Percentiles rank a stretch among this genome's conserved stretches.
Conservation (phyloP, 2,113 vertebrate genomes). For the Percina caprodes region DNA sequence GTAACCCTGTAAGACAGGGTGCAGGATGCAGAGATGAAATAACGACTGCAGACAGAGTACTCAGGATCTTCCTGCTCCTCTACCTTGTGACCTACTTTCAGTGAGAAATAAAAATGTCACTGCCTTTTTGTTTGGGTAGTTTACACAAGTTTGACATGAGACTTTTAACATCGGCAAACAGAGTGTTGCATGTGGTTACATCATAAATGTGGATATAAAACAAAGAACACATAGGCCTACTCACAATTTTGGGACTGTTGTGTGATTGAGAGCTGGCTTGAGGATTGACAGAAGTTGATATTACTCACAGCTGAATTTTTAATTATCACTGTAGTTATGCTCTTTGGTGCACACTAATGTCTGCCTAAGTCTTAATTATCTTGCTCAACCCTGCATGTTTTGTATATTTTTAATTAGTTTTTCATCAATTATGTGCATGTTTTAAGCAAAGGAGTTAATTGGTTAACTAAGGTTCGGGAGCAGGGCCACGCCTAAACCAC, state of each 20-base stretch:
- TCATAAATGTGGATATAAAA: constrained; percentile 18
- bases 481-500: too few relatives aligned
- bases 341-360: neutral
- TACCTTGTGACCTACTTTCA: constrained; percentile 56
- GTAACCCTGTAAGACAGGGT: constrained; percentile 67
- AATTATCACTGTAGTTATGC: neutral
- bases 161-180: neutral
- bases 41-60: constrained; percentile 26
- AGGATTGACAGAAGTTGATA: constrained; percentile 3
- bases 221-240: neutral
- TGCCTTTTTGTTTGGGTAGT: constrained; percentile 1
- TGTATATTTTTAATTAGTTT: neutral
- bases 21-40: constrained; percentile 59
- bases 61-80: constrained; percentile 41
- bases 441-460: too few relatives aligned
- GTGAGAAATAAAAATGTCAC: constrained; percentile 4
- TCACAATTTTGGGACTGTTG: neutral
- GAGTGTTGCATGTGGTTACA: constrained; percentile 24
- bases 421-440: constrained; percentile 24
- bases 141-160: neutral
- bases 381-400: neutral
- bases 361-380: neutral
- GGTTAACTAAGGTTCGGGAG: too few relatives aligned
- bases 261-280: neutral
- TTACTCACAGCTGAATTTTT: constrained; percentile 11